Percentiles rank a stretch among this genome's conserved stretches.
Evolutionary conservation across 2,113 vertebrate genomes (phyloP).

Genomic region (Gymnobelideus leadbeateri): DNA sequence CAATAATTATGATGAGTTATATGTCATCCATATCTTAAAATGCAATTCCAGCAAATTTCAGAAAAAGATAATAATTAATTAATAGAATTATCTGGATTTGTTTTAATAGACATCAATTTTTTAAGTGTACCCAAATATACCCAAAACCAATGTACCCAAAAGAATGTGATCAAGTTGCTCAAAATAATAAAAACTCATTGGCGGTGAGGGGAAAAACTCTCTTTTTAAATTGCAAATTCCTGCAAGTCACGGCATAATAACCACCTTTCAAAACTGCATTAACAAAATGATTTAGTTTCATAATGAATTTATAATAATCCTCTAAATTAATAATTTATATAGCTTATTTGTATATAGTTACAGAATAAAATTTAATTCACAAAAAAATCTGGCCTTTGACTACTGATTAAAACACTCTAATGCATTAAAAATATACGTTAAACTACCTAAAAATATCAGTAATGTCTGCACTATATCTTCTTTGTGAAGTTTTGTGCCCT

Average conservation of each 20-base stretch:
- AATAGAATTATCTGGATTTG: not conserved
- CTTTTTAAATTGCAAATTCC: slow-evolving; percentile 21
- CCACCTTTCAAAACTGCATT: not conserved
- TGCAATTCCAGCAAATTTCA: not conserved
- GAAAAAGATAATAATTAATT: too few species aligned
- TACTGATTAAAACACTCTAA: slow-evolving; percentile 30
- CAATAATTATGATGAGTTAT: slow-evolving; percentile 61
- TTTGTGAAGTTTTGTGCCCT: not conserved
- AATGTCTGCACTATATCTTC: not conserved
- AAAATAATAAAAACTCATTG: not conserved
- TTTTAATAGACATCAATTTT: not conserved
- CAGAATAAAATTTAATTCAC: slow-evolving; percentile 1
- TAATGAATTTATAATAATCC: slow-evolving; percentile 42
- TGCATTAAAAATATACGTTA: slow-evolving; percentile 34
- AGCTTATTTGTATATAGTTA: not conserved
- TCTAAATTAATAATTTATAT: slow-evolving; percentile 16
- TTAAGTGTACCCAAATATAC: not conserved
- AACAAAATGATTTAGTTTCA: slow-evolving; percentile 32
- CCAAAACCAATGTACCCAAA: not conserved
- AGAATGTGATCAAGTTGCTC: not conserved
- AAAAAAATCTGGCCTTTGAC: not conserved
- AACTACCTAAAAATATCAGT: slow-evolving; percentile 28
- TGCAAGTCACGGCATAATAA: slow-evolving; percentile 18
- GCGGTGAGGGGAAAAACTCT: not conserved
- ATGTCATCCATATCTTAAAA: not conserved